Percentiles rank a stretch among this genome's conserved stretches.
Evolutionary conservation across 35 echinoderm and acorn worm species (phyloP).

Genomic region (Apostichopus japonicus): DNA sequence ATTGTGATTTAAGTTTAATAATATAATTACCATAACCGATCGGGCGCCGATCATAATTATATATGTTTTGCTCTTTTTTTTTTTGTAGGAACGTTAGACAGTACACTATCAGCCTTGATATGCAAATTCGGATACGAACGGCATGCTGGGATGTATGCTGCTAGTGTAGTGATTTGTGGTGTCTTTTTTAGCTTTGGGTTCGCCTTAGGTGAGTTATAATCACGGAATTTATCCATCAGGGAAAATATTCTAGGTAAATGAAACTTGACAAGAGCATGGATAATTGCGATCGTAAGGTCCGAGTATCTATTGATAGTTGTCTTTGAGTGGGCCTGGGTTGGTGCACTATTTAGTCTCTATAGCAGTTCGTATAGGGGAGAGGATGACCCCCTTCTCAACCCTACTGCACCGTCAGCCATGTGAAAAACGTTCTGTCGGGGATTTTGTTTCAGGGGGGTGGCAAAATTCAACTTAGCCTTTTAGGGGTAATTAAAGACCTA

Average conservation of each 20-base stretch:
- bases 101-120: slow-evolving; percentile 7
- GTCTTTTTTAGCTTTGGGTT: slow-evolving; percentile 15
- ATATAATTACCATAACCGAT: too few species aligned
- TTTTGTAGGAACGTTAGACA: slow-evolving; percentile 21
- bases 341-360: background rate
- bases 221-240: background rate
- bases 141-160: slow-evolving; percentile 35
- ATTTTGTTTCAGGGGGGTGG: too few species aligned
- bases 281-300: background rate
- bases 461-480: too few species aligned
- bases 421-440: too few species aligned
- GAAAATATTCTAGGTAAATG: background rate
- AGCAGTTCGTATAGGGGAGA: background rate
- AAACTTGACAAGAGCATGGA: background rate
- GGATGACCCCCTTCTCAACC: background rate
- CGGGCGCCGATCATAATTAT: too few species aligned
- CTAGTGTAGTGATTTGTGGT: slow-evolving; percentile 20
- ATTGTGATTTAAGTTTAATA: too few species aligned
- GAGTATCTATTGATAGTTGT: background rate
- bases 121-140: slow-evolving; percentile 41
- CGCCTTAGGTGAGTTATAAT: slow-evolving; percentile 12
- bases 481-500: too few species aligned
- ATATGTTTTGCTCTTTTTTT: background rate
- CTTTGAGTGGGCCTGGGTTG: background rate
- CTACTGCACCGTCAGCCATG: too few species aligned